phyloP scores from a whole-genome alignment of 30 jellyfish, hydroid and myxozoan species.

The Catostylus mosaicus region DNA sequence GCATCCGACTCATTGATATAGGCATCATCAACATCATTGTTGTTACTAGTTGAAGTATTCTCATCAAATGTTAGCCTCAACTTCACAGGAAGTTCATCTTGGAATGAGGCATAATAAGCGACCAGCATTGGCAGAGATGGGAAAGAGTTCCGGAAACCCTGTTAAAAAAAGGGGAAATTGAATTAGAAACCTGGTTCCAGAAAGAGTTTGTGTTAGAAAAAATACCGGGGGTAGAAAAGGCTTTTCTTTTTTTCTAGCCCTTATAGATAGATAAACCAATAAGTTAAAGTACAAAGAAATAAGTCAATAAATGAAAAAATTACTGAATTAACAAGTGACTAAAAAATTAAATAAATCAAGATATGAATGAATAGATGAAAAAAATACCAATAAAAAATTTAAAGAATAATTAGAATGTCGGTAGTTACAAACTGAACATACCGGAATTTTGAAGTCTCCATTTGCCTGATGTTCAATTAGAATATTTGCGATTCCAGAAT shows the following conservation, averaged over 20 bases:
- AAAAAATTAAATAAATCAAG: no score
- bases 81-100: constrained; percentile 79
- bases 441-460: constrained; percentile 53
- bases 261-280: no score
- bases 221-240: no score
- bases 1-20: background rate
- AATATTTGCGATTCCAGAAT: constrained; percentile 60
- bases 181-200: no score
- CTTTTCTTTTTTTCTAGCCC: no score
- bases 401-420: no score
- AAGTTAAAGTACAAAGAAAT: no score
- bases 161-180: background rate
- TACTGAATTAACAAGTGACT: no score
- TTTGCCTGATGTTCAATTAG: constrained; percentile 48
- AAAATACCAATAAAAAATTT: no score
- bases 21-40: constrained; percentile 31
- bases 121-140: constrained; percentile 66
- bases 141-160: constrained; percentile 74
- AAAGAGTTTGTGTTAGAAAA: no score
- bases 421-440: constrained; percentile 27
- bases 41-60: constrained; percentile 44
- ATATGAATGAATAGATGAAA: no score
- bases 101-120: constrained; percentile 78
- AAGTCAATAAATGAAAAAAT: no score
- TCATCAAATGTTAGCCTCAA: constrained; percentile 78